Conservation (phyloP, 2,797 vertebrate genomes). For the Carduelis carduelis region DNA sequence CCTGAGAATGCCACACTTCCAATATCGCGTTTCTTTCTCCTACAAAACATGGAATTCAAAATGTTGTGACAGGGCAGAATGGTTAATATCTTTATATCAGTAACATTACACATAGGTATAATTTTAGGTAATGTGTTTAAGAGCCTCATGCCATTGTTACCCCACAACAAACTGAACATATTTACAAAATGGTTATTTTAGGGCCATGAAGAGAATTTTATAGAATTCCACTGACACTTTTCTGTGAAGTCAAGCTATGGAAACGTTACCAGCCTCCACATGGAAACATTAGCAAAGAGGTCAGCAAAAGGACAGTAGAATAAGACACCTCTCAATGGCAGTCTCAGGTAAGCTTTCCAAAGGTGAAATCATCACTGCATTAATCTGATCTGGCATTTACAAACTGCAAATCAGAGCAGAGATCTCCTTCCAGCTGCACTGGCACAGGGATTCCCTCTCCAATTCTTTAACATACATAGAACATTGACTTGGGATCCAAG, state of each 20-base stretch:
- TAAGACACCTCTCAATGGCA: neutral
- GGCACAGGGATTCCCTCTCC: neutral
- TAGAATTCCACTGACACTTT: neutral
- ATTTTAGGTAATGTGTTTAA: neutral
- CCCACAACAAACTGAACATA: neutral
- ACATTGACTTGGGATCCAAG: neutral
- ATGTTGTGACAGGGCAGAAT: neutral
- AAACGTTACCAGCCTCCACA: neutral
- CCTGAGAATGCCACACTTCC: neutral
- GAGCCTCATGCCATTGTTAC: neutral
- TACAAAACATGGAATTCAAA: neutral
- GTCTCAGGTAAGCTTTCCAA: neutral
- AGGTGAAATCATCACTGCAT: neutral
- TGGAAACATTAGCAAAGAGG: neutral
- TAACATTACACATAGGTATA: neutral
- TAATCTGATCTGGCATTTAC: neutral
- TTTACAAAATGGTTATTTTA: neutral
- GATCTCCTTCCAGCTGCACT: neutral
- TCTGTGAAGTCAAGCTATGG: neutral
- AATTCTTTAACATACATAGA: neutral
- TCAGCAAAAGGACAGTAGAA: neutral
- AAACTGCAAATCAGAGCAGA: neutral
- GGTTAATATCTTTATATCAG: neutral
- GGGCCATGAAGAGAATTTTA: neutral
- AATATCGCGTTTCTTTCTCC: fast-evolving